phyloP scores from a whole-genome alignment of 2,888 invertebrate species.

The Napeogenes sylphis region DNA sequence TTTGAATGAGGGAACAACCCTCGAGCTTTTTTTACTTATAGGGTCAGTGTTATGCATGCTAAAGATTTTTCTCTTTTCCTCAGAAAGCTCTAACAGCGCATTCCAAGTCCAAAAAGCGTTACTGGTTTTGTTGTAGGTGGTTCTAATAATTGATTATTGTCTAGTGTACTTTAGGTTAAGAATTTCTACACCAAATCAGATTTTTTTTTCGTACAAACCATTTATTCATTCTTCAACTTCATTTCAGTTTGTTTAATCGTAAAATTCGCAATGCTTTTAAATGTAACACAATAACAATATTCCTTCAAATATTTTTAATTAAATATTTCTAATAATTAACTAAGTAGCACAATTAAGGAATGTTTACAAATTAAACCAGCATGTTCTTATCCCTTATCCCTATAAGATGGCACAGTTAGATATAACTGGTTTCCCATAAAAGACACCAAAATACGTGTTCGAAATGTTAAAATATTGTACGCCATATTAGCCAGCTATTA shows the following conservation, averaged over 20 bases:
- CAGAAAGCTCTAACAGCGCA: conserved; percentile 18
- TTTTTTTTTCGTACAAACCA: no score
- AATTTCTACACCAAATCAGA: no score
- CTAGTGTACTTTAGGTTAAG: not conserved
- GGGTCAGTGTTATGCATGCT: conserved; percentile 21
- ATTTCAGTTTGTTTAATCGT: no score
- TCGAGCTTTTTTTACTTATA: conserved; percentile 19
- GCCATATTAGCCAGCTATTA: conserved; percentile 58
- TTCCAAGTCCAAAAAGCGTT: conserved; percentile 17
- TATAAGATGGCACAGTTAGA: conserved; percentile 57
- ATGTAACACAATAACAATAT: no score
- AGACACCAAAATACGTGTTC: conserved; percentile 53
- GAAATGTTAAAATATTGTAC: conserved; percentile 52
- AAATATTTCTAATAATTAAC: no score
- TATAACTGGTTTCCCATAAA: conserved; percentile 49
- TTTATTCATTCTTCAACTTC: no score
- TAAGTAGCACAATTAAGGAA: not conserved
- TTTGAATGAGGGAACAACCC: conserved; percentile 26
- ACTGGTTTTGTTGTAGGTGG: not conserved
- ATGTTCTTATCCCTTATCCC: conserved; percentile 26
- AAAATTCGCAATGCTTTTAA: no score
- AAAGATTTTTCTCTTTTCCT: conserved; percentile 9
- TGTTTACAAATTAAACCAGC: conserved; percentile 50
- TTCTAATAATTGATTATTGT: not conserved
- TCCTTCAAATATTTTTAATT: no score